These are phyloP conservation scores for Nymphalis c-album DNA, from an alignment of 2,888 invertebrate species.

Conservation along the genomic window DNA sequence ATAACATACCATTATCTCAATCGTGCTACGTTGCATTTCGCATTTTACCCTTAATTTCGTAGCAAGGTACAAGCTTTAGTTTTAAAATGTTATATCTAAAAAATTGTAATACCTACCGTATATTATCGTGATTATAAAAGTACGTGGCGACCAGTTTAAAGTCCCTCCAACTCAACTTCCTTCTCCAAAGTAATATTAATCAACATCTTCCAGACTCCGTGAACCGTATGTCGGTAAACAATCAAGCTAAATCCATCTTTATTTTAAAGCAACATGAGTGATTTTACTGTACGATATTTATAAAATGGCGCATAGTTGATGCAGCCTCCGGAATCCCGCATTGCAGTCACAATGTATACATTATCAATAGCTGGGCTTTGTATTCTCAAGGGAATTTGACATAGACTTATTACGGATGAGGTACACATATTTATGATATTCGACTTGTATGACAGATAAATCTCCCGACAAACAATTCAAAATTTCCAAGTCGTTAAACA, in stretches of 20 bases:
- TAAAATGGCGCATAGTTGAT: conserved; percentile 1
- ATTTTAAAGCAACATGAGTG: conserved; percentile 15
- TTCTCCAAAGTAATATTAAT: conserved; percentile 20
- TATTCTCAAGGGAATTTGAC: conserved; percentile 3
- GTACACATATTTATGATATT: background rate
- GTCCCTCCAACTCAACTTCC: conserved; percentile 9
- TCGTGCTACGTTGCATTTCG: no score
- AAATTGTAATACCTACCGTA: background rate
- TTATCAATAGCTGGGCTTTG: conserved; percentile 10
- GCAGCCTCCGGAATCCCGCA: conserved; percentile 38
- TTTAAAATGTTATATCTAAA: background rate
- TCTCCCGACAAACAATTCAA: background rate
- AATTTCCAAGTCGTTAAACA: background rate
- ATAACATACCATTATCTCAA: no score
- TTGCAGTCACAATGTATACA: conserved; percentile 33
- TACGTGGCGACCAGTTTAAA: background rate
- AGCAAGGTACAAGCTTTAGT: no score
- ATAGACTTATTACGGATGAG: no score
- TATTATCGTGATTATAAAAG: background rate
- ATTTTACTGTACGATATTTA: conserved; percentile 16
- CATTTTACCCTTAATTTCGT: no score
- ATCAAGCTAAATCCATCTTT: conserved; percentile 8
- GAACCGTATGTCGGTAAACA: background rate
- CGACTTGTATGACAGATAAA: background rate
- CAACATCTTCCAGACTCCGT: background rate